phyloP scores from a whole-genome alignment of 2,113 vertebrate genomes.

The Megalops atlanticus region DNA sequence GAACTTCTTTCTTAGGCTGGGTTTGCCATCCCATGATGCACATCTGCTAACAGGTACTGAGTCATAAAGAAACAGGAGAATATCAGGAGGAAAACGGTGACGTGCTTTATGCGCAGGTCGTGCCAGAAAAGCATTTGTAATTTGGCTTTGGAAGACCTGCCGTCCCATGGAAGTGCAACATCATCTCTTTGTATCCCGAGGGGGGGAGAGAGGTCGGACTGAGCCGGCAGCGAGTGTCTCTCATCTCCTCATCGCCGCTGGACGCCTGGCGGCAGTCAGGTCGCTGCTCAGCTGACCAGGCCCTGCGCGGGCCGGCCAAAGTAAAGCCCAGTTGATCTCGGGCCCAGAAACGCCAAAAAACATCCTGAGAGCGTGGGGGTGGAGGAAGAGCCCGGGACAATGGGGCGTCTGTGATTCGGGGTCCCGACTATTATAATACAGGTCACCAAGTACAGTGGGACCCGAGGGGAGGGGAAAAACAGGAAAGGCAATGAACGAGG shows the following conservation, averaged over 20 bases:
- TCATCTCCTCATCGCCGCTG: neutral
- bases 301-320: neutral
- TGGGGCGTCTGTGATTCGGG: neutral
- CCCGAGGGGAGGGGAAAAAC: neutral
- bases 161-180: neutral
- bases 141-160: neutral
- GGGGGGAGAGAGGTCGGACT: neutral
- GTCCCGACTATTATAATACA: conserved; percentile 9
- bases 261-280: neutral
- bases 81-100: neutral
- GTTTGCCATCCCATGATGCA: neutral
- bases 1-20: no score
- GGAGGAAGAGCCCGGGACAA: neutral
- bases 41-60: neutral
- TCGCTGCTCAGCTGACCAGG: neutral
- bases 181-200: neutral
- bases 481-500: conserved; percentile 14
- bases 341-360: neutral
- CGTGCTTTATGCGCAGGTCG: neutral
- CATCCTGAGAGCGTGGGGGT: conserved; percentile 19
- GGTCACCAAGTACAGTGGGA: conserved; percentile 9
- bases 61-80: neutral
- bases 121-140: neutral
- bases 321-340: neutral
- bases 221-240: neutral